phyloP scores from a whole-genome alignment of 2,113 vertebrate species.

The Tricholaema leucomelas region DNA sequence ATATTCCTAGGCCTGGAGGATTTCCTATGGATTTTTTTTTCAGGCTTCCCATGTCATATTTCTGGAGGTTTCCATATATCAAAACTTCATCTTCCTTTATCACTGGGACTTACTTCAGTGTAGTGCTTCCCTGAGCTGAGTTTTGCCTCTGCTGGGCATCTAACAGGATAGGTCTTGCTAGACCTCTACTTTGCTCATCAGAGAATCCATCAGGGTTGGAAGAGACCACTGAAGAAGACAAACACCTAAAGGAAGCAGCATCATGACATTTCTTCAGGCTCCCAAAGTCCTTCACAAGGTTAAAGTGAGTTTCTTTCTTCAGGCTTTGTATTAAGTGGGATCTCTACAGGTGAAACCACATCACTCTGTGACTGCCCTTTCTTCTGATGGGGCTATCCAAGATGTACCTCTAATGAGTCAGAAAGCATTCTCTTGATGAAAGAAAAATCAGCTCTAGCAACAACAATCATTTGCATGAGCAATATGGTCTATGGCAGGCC shows the following conservation, averaged over 20 bases:
- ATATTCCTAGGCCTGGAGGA: constrained; percentile 72
- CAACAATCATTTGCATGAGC: not conserved
- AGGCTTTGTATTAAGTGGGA: not conserved
- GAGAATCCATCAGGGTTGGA: too few relatives aligned
- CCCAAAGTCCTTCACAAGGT: not conserved
- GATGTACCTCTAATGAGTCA: not conserved
- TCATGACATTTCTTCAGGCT: not conserved
- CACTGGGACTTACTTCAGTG: not conserved
- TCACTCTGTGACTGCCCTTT: not conserved
- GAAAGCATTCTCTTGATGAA: not conserved
- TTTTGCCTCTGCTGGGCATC: not conserved
- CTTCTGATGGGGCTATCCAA: not conserved
- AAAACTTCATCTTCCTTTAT: constrained; percentile 10
- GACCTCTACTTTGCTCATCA: not conserved
- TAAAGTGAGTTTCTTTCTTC: constrained; percentile 10
- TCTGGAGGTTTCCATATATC: constrained; percentile 48
- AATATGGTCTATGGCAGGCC: not conserved
- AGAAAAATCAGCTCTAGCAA: not conserved
- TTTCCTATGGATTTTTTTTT: constrained; percentile 58
- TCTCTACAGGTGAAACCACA: not conserved
- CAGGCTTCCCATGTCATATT: constrained; percentile 40
- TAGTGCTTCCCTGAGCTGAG: not conserved
- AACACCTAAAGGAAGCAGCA: not conserved
- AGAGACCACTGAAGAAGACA: not conserved
- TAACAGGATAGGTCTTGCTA: too few relatives aligned